Evolutionary conservation across 2,797 vertebrate genomes (phyloP).

Genomic region (Glossophaga mutica): DNA sequence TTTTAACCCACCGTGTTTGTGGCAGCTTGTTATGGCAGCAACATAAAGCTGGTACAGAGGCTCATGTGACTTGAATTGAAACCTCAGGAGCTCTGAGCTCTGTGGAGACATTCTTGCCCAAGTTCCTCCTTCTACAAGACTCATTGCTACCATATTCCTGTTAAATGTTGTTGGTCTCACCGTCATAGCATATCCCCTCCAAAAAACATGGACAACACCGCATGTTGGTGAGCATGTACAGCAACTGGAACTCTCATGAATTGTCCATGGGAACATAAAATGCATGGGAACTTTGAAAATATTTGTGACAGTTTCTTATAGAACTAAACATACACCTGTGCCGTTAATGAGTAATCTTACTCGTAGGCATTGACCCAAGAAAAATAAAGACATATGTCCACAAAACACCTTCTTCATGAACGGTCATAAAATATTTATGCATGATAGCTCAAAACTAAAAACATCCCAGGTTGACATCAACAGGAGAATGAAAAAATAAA

Average conservation of each 20-base stretch:
- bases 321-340: not conserved
- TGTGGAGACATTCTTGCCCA: not conserved
- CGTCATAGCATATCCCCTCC: not conserved
- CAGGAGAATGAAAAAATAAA: not conserved
- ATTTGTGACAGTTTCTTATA: not conserved
- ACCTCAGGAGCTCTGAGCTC: not conserved
- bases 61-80: not conserved
- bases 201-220: not conserved
- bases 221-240: not conserved
- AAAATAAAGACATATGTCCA: not conserved
- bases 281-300: not conserved
- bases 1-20: not conserved
- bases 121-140: not conserved
- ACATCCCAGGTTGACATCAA: conserved; percentile 8
- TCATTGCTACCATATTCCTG: not conserved
- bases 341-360: not conserved
- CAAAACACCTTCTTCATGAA: conserved; percentile 23
- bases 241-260: not conserved
- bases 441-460: not conserved
- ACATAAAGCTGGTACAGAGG: not conserved
- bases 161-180: not conserved
- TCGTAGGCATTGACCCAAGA: not conserved
- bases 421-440: not conserved
- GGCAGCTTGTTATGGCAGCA: not conserved
- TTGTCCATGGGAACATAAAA: not conserved